A percentile compares a stretch with the other conserved stretches of the same genome.
Evolutionary conservation across 2,113 vertebrate species (phyloP).

Genomic region (Vimba vimba): DNA sequence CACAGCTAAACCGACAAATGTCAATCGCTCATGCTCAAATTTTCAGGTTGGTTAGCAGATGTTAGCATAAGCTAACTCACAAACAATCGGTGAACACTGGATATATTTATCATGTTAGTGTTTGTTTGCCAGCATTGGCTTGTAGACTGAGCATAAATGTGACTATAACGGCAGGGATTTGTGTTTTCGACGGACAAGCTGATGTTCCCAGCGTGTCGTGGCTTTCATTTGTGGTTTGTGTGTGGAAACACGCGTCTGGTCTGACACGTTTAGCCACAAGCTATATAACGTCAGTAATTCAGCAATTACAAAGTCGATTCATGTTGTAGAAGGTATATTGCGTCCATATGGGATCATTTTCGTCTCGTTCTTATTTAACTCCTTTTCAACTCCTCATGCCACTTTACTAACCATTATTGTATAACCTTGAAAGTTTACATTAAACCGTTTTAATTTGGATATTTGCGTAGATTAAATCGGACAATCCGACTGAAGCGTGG

Average conservation of each 20-base stretch:
- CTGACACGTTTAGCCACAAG: constrained; percentile 15
- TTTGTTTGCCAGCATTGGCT: not conserved
- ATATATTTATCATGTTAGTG: not conserved
- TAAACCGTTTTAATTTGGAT: not conserved
- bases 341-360: not conserved
- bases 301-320: not conserved
- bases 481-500: not conserved
- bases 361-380: not conserved
- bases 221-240: constrained; percentile 15
- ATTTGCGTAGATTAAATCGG: not conserved
- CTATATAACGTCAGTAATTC: not conserved
- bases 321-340: not conserved
- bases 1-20: not conserved
- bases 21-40: not conserved
- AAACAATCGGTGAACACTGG: not conserved
- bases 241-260: constrained; percentile 5
- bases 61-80: constrained; percentile 27
- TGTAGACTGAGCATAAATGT: not conserved
- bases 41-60: constrained; percentile 6
- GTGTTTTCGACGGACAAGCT: not conserved
- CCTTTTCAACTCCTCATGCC: not conserved
- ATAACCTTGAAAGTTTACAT: not conserved
- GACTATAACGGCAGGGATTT: not conserved
- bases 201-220: not conserved
- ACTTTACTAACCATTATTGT: not conserved